phyloP scores from a whole-genome alignment of 2,888 invertebrate species.

The Tenodera sinensis region DNA sequence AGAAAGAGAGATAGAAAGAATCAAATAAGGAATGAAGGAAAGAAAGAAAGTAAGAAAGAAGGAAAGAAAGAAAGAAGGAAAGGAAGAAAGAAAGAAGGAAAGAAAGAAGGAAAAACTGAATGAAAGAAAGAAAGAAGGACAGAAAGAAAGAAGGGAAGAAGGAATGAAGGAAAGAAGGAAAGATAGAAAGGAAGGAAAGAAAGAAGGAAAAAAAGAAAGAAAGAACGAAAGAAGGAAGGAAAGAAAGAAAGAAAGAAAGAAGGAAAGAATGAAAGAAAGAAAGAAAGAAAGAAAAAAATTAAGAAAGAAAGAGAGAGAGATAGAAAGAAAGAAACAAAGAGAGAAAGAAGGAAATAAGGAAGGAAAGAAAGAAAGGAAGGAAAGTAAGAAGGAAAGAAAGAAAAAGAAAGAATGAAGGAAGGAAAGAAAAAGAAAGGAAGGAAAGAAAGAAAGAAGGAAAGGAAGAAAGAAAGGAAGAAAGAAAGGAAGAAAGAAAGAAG shows the following conservation, averaged over 20 bases:
- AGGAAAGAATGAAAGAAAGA: not conserved
- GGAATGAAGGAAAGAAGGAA: not conserved
- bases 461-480: too few species aligned
- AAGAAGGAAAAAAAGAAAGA: not conserved
- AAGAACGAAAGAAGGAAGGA: not conserved
- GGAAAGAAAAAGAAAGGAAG: too few species aligned
- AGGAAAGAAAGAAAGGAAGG: not conserved
- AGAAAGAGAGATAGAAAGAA: too few species aligned
- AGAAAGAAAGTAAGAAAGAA: not conserved
- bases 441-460: too few species aligned
- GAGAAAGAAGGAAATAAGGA: not conserved
- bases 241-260: not conserved
- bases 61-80: not conserved
- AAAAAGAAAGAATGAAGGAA: too few species aligned
- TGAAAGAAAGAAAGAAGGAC: too few species aligned
- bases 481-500: too few species aligned
- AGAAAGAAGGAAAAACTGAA: not conserved
- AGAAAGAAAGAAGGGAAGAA: not conserved
- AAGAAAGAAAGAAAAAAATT: not conserved
- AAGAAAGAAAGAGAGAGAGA: too few species aligned
- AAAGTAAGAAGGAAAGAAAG: not conserved
- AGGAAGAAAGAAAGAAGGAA: not conserved
- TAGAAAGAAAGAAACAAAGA: too few species aligned
- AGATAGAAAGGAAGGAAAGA: not conserved
- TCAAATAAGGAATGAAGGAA: not conserved